These are phyloP conservation scores for Oncorhynchus nerka DNA, from an alignment of 2,113 vertebrate genomes.

Conservation along the genomic window DNA sequence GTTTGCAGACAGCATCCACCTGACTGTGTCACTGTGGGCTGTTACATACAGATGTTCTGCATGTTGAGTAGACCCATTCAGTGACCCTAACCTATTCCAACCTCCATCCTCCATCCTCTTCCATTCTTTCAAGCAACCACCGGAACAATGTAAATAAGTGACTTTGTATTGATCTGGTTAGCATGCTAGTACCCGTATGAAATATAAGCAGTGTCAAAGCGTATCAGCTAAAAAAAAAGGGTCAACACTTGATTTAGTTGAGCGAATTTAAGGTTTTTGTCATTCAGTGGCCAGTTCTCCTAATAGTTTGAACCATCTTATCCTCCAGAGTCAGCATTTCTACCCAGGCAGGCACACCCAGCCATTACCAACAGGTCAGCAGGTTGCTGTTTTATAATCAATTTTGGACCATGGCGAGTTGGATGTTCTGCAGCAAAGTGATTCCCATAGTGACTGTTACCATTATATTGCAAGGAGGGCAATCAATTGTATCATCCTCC, in stretches of 20 bases:
- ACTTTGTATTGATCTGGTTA: too few species aligned
- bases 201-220: too few species aligned
- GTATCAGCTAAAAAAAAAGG: too few species aligned
- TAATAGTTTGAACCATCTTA: neutral
- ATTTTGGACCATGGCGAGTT: slow-evolving; percentile 58
- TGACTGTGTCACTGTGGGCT: neutral
- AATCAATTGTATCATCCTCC: slow-evolving; percentile 62
- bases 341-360: slow-evolving; percentile 5
- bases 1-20: neutral
- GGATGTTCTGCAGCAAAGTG: slow-evolving; percentile 61
- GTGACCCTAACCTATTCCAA: neutral
- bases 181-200: too few species aligned
- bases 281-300: neutral
- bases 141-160: neutral
- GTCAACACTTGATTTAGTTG: too few species aligned
- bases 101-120: neutral
- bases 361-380: slow-evolving; percentile 45
- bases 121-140: neutral
- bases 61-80: neutral
- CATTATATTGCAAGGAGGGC: slow-evolving; percentile 57
- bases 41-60: neutral
- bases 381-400: slow-evolving; percentile 70
- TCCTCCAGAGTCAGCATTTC: neutral
- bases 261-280: too few species aligned
- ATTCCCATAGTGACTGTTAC: slow-evolving; percentile 72